phyloP scores from a whole-genome alignment of 2,113 vertebrate species.

The Antechinus flavipes region DNA sequence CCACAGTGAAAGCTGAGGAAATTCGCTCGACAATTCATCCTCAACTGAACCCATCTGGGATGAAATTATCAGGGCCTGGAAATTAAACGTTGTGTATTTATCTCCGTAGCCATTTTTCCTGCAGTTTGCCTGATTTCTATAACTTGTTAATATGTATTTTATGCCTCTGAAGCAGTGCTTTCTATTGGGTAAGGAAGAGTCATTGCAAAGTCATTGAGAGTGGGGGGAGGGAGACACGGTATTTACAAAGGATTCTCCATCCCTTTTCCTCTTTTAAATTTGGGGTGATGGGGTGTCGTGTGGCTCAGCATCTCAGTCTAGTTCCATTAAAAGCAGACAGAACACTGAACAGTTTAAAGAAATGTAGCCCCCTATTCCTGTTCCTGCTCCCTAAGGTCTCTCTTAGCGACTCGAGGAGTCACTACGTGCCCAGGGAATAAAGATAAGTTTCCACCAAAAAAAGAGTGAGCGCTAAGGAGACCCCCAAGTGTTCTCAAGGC shows the following conservation, averaged over 20 bases:
- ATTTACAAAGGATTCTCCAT: constrained; percentile 30
- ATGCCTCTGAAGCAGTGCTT: background rate
- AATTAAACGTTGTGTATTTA: background rate
- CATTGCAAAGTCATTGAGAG: constrained; percentile 44
- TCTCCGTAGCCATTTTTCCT: background rate
- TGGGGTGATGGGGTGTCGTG: constrained; percentile 40
- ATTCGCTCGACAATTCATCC: background rate
- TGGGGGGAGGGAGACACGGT: background rate
- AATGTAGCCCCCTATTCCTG: background rate
- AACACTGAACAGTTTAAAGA: constrained; percentile 12
- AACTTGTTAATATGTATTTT: background rate
- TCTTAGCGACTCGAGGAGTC: background rate
- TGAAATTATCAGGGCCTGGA: background rate
- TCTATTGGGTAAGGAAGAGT: background rate
- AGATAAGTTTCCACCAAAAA: background rate
- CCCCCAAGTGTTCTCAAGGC: background rate
- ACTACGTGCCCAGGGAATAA: background rate
- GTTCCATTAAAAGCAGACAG: constrained; percentile 24
- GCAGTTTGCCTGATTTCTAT: constrained; percentile 16
- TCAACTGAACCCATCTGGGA: constrained; percentile 17
- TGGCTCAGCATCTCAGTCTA: constrained; percentile 21
- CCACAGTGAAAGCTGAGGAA: background rate
- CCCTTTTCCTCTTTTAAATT: constrained; percentile 62
- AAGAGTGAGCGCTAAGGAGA: background rate
- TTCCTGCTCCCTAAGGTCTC: background rate